These are phyloP conservation scores for Argyresthia goedartella DNA, from an alignment of 2,888 invertebrate species.

Conservation along the genomic window DNA sequence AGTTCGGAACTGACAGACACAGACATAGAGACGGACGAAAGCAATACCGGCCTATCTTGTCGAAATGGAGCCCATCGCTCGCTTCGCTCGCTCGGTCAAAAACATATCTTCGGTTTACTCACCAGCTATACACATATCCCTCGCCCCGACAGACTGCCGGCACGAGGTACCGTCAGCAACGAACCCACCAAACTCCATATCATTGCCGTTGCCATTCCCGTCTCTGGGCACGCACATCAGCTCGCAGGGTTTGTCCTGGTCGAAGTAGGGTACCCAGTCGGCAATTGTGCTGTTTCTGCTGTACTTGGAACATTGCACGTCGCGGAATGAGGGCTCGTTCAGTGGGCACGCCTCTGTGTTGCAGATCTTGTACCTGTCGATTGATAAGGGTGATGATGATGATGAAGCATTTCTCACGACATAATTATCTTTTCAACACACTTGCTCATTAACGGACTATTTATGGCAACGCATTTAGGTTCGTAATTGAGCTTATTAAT, in stretches of 20 bases:
- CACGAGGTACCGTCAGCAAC: slow-evolving; percentile 90
- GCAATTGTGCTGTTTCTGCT: slow-evolving; percentile 78
- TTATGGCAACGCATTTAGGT: no score
- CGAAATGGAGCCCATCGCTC: no score
- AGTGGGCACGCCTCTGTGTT: slow-evolving; percentile 82
- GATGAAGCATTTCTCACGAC: no score
- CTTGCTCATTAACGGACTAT: no score
- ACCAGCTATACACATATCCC: slow-evolving; percentile 85
- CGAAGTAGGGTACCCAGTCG: slow-evolving; percentile 80
- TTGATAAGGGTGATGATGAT: neutral
- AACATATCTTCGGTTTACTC: slow-evolving; percentile 16
- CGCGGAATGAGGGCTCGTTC: slow-evolving; percentile 78
- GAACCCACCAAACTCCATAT: slow-evolving; percentile 79
- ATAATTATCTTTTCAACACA: no score
- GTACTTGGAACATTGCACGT: slow-evolving; percentile 81
- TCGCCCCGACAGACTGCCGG: slow-evolving; percentile 76
- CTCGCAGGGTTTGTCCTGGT: slow-evolving; percentile 84
- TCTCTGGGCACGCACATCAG: slow-evolving; percentile 85
- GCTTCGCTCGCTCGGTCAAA: neutral
- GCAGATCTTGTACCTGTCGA: slow-evolving; percentile 80
- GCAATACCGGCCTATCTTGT: no score
- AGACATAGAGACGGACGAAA: no score
- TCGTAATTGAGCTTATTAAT: no score
- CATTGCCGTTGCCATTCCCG: slow-evolving; percentile 63
- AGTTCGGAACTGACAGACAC: no score